A percentile compares a stretch with the other conserved stretches of the same genome.
Evolutionary conservation across 2,888 invertebrate genomes (phyloP).

Genomic region (Ornithoptera priamus): DNA sequence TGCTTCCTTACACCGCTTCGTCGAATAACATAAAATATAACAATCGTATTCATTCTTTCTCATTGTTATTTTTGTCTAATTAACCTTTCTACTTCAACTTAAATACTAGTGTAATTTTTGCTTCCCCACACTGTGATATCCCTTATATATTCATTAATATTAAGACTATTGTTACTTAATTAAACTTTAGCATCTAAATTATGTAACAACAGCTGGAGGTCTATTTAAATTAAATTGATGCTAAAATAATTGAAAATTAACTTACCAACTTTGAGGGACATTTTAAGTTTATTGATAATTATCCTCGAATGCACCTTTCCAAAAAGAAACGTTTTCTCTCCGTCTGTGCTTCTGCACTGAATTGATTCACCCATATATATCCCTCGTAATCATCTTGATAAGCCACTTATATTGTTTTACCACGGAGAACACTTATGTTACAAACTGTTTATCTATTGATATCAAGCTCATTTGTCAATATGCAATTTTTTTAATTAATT

Average conservation of each 20-base stretch:
- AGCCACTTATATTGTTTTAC: constrained; percentile 11
- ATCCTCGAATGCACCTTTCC: not conserved
- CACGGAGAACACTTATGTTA: not conserved
- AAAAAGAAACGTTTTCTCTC: not conserved
- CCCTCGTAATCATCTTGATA: constrained; percentile 5
- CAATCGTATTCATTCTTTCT: too few species aligned
- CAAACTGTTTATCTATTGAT: not conserved
- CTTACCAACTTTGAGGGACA: constrained; percentile 23
- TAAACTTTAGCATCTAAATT: too few species aligned
- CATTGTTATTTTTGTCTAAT: too few species aligned
- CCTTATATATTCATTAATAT: too few species aligned
- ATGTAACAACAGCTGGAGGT: too few species aligned
- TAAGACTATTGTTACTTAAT: too few species aligned
- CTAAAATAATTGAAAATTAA: not conserved
- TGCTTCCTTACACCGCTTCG: too few species aligned
- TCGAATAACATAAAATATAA: too few species aligned
- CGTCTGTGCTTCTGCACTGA: not conserved
- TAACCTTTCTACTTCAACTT: too few species aligned
- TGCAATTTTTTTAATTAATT: not conserved
- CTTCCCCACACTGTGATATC: too few species aligned
- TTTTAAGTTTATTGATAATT: not conserved
- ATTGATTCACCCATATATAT: constrained; percentile 11
- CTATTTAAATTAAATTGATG: too few species aligned
- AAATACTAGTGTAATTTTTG: too few species aligned
- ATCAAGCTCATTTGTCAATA: not conserved